A percentile compares a stretch with the other conserved stretches of the same genome.
These are phyloP conservation scores for Rhabdophis nuchalis DNA, from an alignment of 2,797 vertebrate species.

Conservation along the genomic window DNA sequence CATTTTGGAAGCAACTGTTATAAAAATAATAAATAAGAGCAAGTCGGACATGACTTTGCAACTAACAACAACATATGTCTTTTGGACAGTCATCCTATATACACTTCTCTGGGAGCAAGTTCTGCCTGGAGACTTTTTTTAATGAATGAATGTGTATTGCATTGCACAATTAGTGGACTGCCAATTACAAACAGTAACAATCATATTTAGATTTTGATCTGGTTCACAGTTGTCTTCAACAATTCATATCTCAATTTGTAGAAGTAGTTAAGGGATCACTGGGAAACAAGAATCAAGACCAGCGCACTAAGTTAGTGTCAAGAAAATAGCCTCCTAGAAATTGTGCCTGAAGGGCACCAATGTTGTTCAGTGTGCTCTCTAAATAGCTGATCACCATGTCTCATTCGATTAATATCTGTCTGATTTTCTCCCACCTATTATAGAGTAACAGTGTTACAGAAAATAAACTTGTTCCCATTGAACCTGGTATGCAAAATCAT, in stretches of 20 bases:
- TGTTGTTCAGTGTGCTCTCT: background rate
- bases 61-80: no score
- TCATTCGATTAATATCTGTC: constrained; percentile 28
- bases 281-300: background rate
- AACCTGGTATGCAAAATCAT: constrained; percentile 21
- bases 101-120: background rate
- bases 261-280: background rate
- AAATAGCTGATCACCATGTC: constrained; percentile 38
- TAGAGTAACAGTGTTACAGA: constrained; percentile 34
- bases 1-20: no score
- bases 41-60: no score
- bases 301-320: background rate
- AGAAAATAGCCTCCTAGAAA: background rate
- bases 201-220: background rate
- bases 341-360: constrained; percentile 13
- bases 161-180: no score
- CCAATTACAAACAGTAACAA: background rate
- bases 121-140: background rate
- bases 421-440: constrained; percentile 41
- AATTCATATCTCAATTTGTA: background rate
- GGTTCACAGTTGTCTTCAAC: background rate
- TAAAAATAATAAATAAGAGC: no score
- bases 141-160: background rate
- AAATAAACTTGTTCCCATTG: constrained; percentile 41
- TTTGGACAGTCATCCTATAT: no score